These are phyloP conservation scores for Campylomormyrus tamandua DNA, from an alignment of 2,113 vertebrate species.

Conservation along the genomic window DNA sequence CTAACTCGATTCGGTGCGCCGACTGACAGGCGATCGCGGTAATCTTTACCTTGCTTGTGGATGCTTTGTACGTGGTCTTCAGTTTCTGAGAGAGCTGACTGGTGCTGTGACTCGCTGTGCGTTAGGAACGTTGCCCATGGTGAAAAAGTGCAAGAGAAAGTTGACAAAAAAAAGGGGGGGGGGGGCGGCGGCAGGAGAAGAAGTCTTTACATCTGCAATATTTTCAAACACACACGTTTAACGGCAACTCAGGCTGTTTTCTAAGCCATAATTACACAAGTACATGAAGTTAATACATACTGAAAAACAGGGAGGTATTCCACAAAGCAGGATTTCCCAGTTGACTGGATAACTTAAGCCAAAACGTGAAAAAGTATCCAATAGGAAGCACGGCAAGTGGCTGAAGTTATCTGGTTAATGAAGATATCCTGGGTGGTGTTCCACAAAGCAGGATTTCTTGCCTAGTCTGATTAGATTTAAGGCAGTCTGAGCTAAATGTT, in stretches of 20 bases:
- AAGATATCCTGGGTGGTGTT: background rate
- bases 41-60: slow-evolving; percentile 89
- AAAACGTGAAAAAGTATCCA: background rate
- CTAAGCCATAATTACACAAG: background rate
- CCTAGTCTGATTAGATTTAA: background rate
- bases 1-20: background rate
- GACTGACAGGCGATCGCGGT: no score
- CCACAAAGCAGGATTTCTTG: background rate
- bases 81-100: slow-evolving; percentile 98
- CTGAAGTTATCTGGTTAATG: background rate
- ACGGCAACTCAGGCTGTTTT: background rate
- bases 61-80: slow-evolving; percentile 99
- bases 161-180: background rate
- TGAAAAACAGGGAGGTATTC: background rate
- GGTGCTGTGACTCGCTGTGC: slow-evolving; percentile 92
- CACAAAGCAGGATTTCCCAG: background rate
- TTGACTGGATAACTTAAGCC: background rate
- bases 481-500: background rate
- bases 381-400: background rate
- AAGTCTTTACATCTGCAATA: background rate
- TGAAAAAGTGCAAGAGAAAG: no score
- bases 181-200: background rate
- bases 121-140: slow-evolving; percentile 38
- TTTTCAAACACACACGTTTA: background rate
- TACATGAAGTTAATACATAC: background rate